phyloP scores from a whole-genome alignment of 1,140 invertebrate species.

The Tetraneura akinire region DNA sequence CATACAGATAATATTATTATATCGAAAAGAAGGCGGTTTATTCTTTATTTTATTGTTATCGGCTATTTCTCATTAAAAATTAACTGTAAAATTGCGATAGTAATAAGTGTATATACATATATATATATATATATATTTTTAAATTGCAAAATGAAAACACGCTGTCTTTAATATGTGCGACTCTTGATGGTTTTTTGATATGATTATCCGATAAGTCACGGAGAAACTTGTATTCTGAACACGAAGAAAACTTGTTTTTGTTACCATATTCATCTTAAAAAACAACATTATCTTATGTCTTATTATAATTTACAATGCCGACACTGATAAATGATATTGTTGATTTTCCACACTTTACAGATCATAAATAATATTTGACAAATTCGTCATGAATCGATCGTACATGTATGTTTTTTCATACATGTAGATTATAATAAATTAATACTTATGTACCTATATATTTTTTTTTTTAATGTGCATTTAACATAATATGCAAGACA shows the following conservation, averaged over 20 bases:
- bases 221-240: constrained; percentile 4
- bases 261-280: not conserved
- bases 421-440: too few species aligned
- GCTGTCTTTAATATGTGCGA: not conserved
- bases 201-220: constrained; percentile 17
- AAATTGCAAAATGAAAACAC: not conserved
- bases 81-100: not conserved
- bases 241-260: constrained; percentile 8
- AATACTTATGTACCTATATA: too few species aligned
- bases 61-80: not conserved
- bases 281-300: not conserved
- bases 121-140: too few species aligned
- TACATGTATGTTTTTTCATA: too few species aligned
- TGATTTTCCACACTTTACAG: not conserved
- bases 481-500: too few species aligned
- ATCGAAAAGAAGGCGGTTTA: too few species aligned
- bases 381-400: not conserved
- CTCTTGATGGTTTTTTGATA: not conserved
- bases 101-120: too few species aligned
- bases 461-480: too few species aligned
- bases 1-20: too few species aligned
- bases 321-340: not conserved
- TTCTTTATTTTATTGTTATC: not conserved
- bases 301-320: constrained; percentile 6
- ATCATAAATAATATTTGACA: not conserved